Conservation (phyloP, 2,113 vertebrate genomes). For the Hippopotamus amphibius region DNA sequence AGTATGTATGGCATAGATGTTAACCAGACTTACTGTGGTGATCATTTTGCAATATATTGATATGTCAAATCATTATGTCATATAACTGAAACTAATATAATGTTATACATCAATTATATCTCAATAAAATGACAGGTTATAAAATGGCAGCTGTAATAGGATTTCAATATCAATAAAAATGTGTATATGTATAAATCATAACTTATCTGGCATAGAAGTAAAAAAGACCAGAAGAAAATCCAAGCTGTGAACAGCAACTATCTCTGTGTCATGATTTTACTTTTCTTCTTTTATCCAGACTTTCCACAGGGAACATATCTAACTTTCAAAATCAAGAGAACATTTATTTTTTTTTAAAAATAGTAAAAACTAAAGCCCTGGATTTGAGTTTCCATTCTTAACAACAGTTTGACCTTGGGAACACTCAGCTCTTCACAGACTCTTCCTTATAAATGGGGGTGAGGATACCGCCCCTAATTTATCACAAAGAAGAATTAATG, state of each 20-base stretch:
- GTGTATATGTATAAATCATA: neutral
- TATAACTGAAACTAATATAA: neutral
- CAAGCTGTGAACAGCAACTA: neutral
- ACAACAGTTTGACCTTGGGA: neutral
- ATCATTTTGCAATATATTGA: neutral
- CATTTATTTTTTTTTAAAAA: neutral
- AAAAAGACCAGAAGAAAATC: conserved; percentile 1
- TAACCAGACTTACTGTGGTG: neutral
- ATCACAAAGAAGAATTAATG: neutral
- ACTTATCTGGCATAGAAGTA: neutral
- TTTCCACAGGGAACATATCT: neutral
- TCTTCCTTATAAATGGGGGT: neutral
- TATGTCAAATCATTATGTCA: neutral
- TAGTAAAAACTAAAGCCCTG: neutral
- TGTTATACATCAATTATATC: neutral
- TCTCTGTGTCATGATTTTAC: neutral
- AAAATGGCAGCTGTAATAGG: neutral
- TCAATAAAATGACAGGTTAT: neutral
- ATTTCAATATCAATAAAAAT: neutral
- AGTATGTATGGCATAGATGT: neutral
- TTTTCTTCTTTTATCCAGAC: conserved; percentile 1
- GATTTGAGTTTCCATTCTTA: neutral
- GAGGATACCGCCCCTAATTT: neutral
- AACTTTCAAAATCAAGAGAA: neutral
- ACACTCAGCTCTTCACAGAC: neutral